A percentile compares a stretch with the other conserved stretches of the same genome.
Evolutionary conservation across 2,113 vertebrate genomes (phyloP).

Genomic region (Microcebus murinus): DNA sequence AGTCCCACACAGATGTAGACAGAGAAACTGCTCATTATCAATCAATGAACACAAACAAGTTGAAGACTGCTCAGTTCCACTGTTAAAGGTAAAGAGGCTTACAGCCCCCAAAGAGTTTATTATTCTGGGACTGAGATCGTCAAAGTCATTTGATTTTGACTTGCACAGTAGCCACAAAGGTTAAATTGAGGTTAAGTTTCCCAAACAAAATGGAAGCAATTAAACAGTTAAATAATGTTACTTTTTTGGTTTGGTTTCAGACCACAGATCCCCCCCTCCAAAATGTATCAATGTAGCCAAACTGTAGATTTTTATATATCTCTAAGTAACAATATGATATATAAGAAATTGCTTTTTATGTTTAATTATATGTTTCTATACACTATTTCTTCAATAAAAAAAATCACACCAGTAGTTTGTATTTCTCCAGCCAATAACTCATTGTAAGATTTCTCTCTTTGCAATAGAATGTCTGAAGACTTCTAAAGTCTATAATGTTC

Average conservation of each 20-base stretch:
- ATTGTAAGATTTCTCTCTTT: background rate
- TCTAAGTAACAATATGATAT: background rate
- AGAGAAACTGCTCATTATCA: conserved; percentile 83
- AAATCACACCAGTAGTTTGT: background rate
- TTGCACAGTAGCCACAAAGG: conserved; percentile 86
- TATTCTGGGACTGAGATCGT: conserved; percentile 82
- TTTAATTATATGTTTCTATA: background rate
- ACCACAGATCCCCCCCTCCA: background rate
- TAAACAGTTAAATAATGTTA: conserved; percentile 80
- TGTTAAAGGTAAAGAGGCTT: conserved; percentile 81
- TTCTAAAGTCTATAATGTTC: background rate
- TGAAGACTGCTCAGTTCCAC: conserved; percentile 79
- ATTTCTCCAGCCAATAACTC: background rate
- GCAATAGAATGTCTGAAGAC: background rate
- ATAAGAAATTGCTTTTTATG: background rate
- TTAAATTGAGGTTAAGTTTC: conserved; percentile 87
- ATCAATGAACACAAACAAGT: conserved; percentile 85
- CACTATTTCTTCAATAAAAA: background rate
- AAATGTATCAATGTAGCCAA: background rate
- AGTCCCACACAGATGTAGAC: conserved; percentile 62
- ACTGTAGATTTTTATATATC: background rate
- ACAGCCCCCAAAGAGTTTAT: conserved; percentile 84
- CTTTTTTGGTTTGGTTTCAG: conserved; percentile 43
- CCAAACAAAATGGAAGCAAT: conserved; percentile 89
- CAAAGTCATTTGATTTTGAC: conserved; percentile 84